These are phyloP conservation scores for Chroicocephalus ridibundus DNA, from an alignment of 2,113 vertebrate genomes.

Conservation along the genomic window DNA sequence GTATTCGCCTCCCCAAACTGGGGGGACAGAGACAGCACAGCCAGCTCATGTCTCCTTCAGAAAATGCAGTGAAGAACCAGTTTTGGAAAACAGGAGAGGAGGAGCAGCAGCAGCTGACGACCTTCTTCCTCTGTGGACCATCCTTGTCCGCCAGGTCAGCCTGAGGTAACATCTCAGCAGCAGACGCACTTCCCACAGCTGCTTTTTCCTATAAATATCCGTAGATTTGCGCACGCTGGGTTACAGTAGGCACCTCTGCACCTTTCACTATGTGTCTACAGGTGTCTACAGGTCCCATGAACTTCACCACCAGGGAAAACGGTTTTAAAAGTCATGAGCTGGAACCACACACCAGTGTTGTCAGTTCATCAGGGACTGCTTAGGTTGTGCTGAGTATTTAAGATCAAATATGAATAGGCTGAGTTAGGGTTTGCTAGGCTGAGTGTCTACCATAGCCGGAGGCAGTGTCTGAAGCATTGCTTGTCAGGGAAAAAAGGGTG, in stretches of 20 bases:
- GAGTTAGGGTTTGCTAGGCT: not conserved
- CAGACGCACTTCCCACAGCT: not conserved
- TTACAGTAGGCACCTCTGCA: not conserved
- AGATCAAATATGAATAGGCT: not conserved
- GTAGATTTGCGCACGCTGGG: rapidly evolving
- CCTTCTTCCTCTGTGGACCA: not conserved
- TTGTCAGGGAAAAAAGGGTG: not conserved
- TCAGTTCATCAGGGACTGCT: not conserved
- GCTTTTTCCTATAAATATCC: not conserved
- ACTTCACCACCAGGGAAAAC: not conserved
- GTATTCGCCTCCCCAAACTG: not conserved
- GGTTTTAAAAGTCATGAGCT: not conserved
- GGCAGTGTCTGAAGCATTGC: not conserved
- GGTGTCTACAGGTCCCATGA: not conserved
- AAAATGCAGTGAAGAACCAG: not conserved
- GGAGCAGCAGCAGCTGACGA: not conserved
- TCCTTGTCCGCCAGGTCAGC: not conserved
- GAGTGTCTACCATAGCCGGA: not conserved
- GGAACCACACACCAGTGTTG: rapidly evolving
- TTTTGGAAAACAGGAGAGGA: not conserved
- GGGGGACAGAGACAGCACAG: not conserved
- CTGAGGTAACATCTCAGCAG: not conserved
- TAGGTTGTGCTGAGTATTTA: not conserved
- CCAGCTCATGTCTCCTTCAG: not conserved
- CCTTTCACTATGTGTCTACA: not conserved